Evolutionary conservation across 2,797 vertebrate genomes (phyloP).

Genomic region (Steatocranus sp.): DNA sequence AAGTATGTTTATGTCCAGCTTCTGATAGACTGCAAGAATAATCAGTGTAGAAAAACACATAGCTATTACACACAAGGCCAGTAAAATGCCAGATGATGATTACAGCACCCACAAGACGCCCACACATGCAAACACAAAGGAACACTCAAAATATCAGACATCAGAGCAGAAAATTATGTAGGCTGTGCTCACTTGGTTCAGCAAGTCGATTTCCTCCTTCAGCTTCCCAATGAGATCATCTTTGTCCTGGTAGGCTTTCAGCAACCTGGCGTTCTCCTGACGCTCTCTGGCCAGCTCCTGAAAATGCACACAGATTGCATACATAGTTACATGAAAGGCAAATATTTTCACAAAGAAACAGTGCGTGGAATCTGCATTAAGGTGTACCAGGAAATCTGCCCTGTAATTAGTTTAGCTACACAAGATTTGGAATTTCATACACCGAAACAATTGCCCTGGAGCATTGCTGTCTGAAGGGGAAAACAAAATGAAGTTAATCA

Average conservation of each 20-base stretch:
- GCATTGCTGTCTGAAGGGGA: background rate
- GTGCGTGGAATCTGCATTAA: background rate
- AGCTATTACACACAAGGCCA: background rate
- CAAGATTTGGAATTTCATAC: background rate
- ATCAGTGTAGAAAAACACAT: background rate
- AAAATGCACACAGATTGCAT: conserved; percentile 10
- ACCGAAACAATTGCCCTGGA: background rate
- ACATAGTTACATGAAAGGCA: background rate
- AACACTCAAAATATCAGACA: conserved; percentile 7
- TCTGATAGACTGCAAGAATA: background rate
- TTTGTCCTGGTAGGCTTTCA: conserved; percentile 88
- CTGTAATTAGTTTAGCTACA: background rate
- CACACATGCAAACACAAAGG: conserved; percentile 15
- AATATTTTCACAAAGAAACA: background rate
- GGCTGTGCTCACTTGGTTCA: conserved; percentile 87
- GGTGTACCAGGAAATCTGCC: background rate
- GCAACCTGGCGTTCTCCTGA: conserved; percentile 84
- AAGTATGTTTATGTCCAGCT: background rate
- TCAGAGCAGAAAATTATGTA: background rate
- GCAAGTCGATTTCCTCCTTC: conserved; percentile 94
- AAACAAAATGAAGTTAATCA: background rate
- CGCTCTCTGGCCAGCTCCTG: conserved; percentile 88
- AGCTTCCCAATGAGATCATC: conserved; percentile 91
- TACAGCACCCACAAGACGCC: background rate
- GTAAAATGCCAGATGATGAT: conserved; percentile 41